Base-by-base conservation (phyloP, 2,113 vertebrate genomes). In the Coreoperca whiteheadi region DNA sequence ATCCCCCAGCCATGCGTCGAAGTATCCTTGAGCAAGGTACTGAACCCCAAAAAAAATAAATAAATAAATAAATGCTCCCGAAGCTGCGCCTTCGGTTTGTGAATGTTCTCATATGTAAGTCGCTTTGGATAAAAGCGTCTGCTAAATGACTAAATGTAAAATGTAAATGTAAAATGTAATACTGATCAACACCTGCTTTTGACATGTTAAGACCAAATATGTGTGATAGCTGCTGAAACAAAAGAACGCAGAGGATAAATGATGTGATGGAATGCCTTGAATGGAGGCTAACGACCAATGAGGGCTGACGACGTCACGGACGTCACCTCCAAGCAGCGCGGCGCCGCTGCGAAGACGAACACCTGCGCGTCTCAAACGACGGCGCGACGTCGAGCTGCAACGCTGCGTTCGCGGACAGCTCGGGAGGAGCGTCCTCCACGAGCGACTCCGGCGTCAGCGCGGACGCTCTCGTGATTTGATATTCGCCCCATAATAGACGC, bases 321-420 rank as follows among this genome's bases (percentile, higher is more conserved):
- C 61, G 73, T 79, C 60, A n/a, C 71, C 54, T 63, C 46, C 34
- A 61, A 23, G 69, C 28, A 8, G 54, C 2, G 51, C 5, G 68
- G 63, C 21, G 50, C 48, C 10, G 77, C 77, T 4, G 43, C n/a
- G 69, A 14, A 12, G 46, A 67, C 21, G 64, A 85, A 56, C 90
- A 93, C 92, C 90, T 93, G 91, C 48, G 81, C 8, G 61, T 39
- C 74, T 64, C 50, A 8, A 3, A n/a, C 14, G 54, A 53, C 8
- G 64, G 51, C 23, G 64, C 5, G 30, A 61, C 48, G 61, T 59
- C 69, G 20, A 46, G 9, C 41, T 20, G 63, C 2, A 15, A 32
- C n/a, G 66, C 61, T 77, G 81, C 81, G 75, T 79, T 80, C 32
- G 32, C 28, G 61, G 21, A 34, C 61, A n/a, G 34, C 54, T 79